Base-by-base conservation (phyloP, 2,113 vertebrate species). In the Genyomyrus donnyi region DNA sequence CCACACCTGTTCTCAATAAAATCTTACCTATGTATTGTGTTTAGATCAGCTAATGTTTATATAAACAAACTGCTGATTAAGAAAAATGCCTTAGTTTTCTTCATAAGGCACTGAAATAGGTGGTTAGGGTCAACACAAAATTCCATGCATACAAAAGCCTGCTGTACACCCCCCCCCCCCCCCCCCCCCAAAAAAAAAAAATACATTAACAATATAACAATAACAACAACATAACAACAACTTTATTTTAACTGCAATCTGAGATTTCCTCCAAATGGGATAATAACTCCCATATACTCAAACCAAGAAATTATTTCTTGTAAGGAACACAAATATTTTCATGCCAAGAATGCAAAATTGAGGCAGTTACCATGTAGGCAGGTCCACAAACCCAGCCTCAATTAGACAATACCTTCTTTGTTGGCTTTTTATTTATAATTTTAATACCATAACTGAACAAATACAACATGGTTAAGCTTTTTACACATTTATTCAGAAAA, bases 321-420 rank as follows among this genome's bases (percentile, higher is more conserved):
- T 48, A 45, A 48, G 83, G 74, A 80, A 80, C 31, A 39, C 74
- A 80, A 48, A 85, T 48, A 42, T 39, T 48, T 85, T 85, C 45
- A 11, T 85, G 45, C 45, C 42, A 85, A 85, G 45, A 85, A 45
- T 48, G 45, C 83, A 85, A 85, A 85, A 85, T 10, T 85, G 74
- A 80, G 15, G 35, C 39, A 85, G 80, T 85, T 48, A 77, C 15
- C n/a, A 46, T 11, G 83, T 24, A 85, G 83, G 83, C 83, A n/a
- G 45, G 21, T 48, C 45, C 39, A 46, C 1, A 3, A 42, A 45
- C 39, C 83, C 83, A 85, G 19, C 74, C 74, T 80, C 74, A 80
- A 85, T n/a, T 85, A n/a, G 45, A 85, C 83, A 85, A 24, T 46
- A 85, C 83, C 39, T 45, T 48, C 80, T 85, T 85, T 85, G 80